A percentile compares a stretch with the other conserved stretches of the same genome.
Conservation (phyloP, 2,888 invertebrate genomes). For the Bellardia bayeri region DNA sequence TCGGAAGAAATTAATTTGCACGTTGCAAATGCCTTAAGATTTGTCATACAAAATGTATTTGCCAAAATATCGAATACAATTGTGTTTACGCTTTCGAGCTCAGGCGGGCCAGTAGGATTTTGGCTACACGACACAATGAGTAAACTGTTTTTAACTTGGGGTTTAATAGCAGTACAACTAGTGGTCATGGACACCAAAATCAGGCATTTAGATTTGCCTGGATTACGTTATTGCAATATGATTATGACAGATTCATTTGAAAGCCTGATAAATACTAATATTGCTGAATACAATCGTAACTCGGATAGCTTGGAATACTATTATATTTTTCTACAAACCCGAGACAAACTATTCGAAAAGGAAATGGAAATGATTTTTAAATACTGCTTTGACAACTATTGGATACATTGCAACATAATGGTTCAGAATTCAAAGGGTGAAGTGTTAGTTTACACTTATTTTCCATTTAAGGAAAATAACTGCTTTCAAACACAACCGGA, state of each 20-base stretch:
- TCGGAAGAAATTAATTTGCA: constrained; percentile 74
- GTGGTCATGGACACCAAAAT: constrained; percentile 51
- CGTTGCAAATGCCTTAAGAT: constrained; percentile 76
- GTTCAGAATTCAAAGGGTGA: constrained; percentile 77
- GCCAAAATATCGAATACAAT: constrained; percentile 75
- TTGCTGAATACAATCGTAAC: constrained; percentile 72
- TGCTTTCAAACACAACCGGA: constrained; percentile 74
- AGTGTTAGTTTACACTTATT: constrained; percentile 78
- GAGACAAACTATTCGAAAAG: constrained; percentile 72
- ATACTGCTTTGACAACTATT: constrained; percentile 79
- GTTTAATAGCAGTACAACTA: constrained; percentile 76
- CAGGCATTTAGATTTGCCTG: constrained; percentile 34
- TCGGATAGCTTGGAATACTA: constrained; percentile 79
- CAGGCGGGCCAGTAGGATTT: constrained; percentile 34
- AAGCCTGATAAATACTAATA: constrained; percentile 76
- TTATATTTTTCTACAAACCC: constrained; percentile 78
- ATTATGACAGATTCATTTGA: constrained; percentile 78
- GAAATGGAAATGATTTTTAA: constrained; percentile 78
- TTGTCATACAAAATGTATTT: constrained; percentile 77
- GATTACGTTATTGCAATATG: constrained; percentile 62
- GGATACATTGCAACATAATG: constrained; percentile 80
- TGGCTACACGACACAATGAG: constrained; percentile 74
- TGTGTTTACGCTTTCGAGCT: constrained; percentile 75
- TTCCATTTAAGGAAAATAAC: constrained; percentile 75
- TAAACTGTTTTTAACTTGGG: constrained; percentile 75